Conservation (phyloP, 2,888 invertebrate genomes). For the Dione juno region DNA sequence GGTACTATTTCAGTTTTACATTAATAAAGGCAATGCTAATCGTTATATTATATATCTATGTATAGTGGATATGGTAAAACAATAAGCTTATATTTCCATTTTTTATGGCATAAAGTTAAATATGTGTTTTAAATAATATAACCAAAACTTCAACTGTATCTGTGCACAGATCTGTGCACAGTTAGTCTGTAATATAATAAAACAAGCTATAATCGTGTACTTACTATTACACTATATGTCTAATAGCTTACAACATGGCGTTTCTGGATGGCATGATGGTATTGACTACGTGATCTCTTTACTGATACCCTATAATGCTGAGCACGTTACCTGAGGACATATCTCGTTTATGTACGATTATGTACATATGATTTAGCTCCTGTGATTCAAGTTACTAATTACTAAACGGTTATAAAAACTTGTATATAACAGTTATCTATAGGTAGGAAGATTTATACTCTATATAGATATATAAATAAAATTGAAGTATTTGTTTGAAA, state of each 20-base stretch:
- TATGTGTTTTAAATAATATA: no score
- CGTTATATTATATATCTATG: no score
- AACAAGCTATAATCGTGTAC: neutral
- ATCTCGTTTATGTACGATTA: slow-evolving; percentile 20
- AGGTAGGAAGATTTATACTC: no score
- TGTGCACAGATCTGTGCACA: no score
- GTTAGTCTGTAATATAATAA: neutral
- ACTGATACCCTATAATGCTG: slow-evolving; percentile 57
- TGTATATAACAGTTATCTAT: neutral
- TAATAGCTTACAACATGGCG: slow-evolving; percentile 41
- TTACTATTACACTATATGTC: neutral
- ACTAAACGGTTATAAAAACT: neutral
- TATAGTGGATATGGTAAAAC: no score
- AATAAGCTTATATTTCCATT: no score
- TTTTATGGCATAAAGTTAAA: no score
- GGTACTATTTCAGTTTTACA: no score
- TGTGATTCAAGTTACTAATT: slow-evolving; percentile 8
- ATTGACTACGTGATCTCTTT: slow-evolving; percentile 67
- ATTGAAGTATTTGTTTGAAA: no score
- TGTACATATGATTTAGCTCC: slow-evolving; percentile 31
- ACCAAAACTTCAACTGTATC: no score
- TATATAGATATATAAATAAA: no score
- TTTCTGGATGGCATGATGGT: slow-evolving; percentile 49
- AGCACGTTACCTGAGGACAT: slow-evolving; percentile 53
- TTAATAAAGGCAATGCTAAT: no score